Conservation (phyloP, 2,113 vertebrate genomes). For the Diadophis punctatus region DNA sequence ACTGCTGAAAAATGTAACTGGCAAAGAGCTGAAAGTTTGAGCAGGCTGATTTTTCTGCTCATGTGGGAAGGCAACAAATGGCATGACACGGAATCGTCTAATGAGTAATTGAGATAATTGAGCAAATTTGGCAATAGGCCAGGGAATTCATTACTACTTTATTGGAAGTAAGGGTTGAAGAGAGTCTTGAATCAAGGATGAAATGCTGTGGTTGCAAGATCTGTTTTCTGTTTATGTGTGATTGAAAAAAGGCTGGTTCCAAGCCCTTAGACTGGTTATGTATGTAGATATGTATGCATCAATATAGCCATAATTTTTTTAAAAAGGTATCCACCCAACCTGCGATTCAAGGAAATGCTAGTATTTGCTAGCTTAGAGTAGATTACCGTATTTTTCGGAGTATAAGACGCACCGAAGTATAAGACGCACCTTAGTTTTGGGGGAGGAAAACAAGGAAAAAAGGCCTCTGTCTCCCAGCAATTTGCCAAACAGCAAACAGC, state of each 20-base stretch:
- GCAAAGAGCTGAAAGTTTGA: not conserved
- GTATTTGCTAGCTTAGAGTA: constrained; percentile 27
- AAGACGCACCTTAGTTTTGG: no score
- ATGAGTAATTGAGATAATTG: constrained; percentile 22
- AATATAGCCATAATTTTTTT: not conserved
- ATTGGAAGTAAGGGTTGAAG: not conserved
- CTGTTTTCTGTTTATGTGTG: not conserved
- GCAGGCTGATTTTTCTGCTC: not conserved
- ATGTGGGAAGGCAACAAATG: constrained; percentile 14
- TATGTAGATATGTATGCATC: not conserved
- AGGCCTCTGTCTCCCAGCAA: no score
- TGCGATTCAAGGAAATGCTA: not conserved
- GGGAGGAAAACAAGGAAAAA: no score
- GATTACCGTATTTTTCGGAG: no score
- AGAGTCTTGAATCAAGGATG: not conserved
- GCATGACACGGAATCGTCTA: not conserved
- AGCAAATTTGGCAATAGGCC: constrained; percentile 19
- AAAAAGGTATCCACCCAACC: not conserved
- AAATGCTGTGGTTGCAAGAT: not conserved
- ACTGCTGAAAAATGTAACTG: not conserved
- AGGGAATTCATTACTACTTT: constrained; percentile 6
- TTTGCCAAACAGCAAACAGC: no score
- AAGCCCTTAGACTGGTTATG: constrained; percentile 13
- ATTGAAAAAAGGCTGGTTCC: constrained; percentile 33
- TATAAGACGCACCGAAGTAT: no score